phyloP scores from a whole-genome alignment of 2,888 invertebrate genomes.

The Agrilus biguttatus region DNA sequence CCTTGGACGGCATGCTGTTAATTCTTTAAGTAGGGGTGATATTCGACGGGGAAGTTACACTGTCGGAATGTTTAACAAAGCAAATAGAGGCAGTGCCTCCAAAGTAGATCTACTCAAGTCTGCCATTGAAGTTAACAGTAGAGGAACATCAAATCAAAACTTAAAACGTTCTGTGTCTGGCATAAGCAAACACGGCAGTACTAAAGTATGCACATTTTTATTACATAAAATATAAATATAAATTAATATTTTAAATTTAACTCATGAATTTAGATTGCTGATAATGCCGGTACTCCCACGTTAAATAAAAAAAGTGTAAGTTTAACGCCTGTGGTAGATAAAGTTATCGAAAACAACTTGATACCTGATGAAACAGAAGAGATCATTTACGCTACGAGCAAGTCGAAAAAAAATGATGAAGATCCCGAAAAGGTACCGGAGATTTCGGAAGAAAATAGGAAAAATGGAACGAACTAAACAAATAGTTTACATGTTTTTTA shows the following conservation, averaged over 20 bases:
- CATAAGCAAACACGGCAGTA: slow-evolving; percentile 10
- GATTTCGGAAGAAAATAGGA: too few species aligned
- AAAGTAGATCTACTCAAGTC: slow-evolving; percentile 56
- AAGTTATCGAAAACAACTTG: slow-evolving; percentile 10
- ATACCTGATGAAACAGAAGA: slow-evolving; percentile 18
- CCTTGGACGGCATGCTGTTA: slow-evolving; percentile 38
- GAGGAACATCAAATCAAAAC: slow-evolving; percentile 16
- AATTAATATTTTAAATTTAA: slow-evolving; percentile 1
- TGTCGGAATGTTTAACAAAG: slow-evolving; percentile 33
- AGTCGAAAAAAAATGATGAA: background rate
- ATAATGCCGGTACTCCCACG: slow-evolving; percentile 13
- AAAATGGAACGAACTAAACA: too few species aligned
- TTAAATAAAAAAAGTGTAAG: slow-evolving; percentile 11
- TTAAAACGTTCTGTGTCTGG: slow-evolving; percentile 10
- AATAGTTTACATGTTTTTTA: too few species aligned
- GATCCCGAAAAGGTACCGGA: too few species aligned
- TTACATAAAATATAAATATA: too few species aligned
- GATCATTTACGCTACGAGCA: slow-evolving; percentile 11
- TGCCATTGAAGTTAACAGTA: slow-evolving; percentile 50
- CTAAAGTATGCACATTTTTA: slow-evolving; percentile 1
- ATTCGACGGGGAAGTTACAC: slow-evolving; percentile 41
- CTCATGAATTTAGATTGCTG: slow-evolving; percentile 3
- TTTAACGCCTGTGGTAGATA: slow-evolving; percentile 10
- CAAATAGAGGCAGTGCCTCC: slow-evolving; percentile 36
- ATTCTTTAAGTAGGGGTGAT: slow-evolving; percentile 22